A percentile compares a stretch with the other conserved stretches of the same genome.
Conservation (phyloP, 2,113 vertebrate species). For the Mus pahari region DNA sequence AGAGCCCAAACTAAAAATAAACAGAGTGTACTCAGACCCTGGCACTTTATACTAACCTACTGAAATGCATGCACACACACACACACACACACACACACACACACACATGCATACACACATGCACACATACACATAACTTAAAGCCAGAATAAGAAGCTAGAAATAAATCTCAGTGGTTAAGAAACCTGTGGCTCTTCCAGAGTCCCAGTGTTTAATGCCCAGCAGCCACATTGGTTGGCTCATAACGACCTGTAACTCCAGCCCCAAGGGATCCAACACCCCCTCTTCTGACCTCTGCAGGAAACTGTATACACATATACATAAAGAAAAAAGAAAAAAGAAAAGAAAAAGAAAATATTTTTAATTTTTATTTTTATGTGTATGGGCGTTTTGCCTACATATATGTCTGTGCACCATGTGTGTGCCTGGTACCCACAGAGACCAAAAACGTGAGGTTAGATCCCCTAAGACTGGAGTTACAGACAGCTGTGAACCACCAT, state of each 20-base stretch:
- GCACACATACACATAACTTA: background rate
- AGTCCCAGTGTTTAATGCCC: background rate
- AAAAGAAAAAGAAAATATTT: background rate
- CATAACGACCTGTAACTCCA: background rate
- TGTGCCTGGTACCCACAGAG: background rate
- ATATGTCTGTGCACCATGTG: background rate
- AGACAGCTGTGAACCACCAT: background rate
- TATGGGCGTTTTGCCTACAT: background rate
- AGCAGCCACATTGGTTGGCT: background rate
- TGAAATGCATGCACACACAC: background rate
- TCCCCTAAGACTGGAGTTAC: background rate
- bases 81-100: background rate
- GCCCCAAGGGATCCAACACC: background rate
- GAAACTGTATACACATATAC: background rate
- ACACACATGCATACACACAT: background rate
- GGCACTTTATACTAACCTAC: background rate
- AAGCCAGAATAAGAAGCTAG: background rate
- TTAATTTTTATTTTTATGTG: background rate
- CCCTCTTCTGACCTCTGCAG: background rate
- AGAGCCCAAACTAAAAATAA: slow-evolving; percentile 23
- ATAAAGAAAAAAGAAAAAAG: background rate
- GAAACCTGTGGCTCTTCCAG: background rate
- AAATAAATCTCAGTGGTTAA: background rate
- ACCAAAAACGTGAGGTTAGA: background rate
- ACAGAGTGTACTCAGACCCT: background rate